Conservation (phyloP, 2,888 invertebrate genomes). For the Tipula vernalis region DNA sequence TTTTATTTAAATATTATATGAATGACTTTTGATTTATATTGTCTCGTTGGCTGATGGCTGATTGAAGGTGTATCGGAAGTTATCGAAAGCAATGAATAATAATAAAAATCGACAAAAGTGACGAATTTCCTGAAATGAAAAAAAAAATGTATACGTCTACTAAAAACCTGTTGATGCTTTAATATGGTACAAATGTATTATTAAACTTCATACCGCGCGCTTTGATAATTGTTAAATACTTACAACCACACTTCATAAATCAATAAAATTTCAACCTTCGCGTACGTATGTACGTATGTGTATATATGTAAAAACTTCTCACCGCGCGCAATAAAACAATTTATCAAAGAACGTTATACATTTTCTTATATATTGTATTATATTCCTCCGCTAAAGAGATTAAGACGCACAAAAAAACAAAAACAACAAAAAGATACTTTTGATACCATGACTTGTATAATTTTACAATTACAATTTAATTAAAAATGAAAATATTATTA, state of each 20-base stretch:
- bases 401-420: background rate
- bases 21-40: background rate
- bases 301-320: background rate
- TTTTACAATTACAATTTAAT: slow-evolving; percentile 4
- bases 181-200: background rate
- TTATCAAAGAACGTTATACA: background rate
- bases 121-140: background rate
- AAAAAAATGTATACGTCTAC: background rate
- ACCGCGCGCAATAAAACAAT: background rate
- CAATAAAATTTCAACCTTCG: background rate
- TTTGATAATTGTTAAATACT: background rate
- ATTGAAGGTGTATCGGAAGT: background rate
- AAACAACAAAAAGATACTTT: background rate
- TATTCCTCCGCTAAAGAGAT: slow-evolving; percentile 4
- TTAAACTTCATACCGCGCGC: background rate
- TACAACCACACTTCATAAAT: slow-evolving; percentile 4
- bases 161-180: background rate
- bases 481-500: background rate
- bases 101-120: background rate
- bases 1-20: background rate
- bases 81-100: background rate
- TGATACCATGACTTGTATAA: background rate
- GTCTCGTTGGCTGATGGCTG: background rate
- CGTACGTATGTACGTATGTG: too few relatives aligned
- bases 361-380: background rate